A percentile compares a stretch with the other conserved stretches of the same genome.
Evolutionary conservation across 2,113 vertebrate genomes (phyloP).

Genomic region (Psittacula cyanocephala): DNA sequence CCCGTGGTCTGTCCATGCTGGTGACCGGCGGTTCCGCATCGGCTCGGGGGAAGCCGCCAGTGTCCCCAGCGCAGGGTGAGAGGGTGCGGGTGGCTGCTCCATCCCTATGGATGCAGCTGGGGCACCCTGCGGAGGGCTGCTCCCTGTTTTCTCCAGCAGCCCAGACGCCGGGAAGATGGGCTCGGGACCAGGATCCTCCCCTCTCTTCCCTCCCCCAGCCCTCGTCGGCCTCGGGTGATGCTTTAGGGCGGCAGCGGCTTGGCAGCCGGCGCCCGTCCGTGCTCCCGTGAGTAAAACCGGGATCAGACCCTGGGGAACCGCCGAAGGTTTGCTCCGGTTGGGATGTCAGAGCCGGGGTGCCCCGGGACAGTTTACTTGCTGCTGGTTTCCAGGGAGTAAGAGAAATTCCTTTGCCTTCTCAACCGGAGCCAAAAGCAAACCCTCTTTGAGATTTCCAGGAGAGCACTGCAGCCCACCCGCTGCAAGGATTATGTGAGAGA

Average conservation of each 20-base stretch:
- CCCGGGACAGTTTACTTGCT: rapidly evolving
- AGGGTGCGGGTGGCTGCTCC: rapidly evolving
- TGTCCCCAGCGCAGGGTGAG: rapidly evolving
- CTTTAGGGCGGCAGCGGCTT: rapidly evolving
- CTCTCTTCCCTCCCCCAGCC: rapidly evolving
- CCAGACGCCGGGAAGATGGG: rapidly evolving
- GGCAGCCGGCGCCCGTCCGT: rapidly evolving
- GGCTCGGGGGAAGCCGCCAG: rapidly evolving
- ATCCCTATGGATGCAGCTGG: rapidly evolving
- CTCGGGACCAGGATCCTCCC: neutral
- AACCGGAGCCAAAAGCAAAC: neutral
- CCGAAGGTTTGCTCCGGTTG: rapidly evolving
- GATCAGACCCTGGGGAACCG: rapidly evolving
- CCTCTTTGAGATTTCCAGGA: rapidly evolving
- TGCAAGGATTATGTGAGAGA: rapidly evolving
- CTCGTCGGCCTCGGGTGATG: rapidly evolving
- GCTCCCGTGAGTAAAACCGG: rapidly evolving
- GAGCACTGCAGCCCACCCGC: rapidly evolving
- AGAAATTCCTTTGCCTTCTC: neutral
- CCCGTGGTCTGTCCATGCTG: rapidly evolving
- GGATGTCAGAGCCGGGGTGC: rapidly evolving
- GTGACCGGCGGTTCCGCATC: neutral
- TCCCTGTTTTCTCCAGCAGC: neutral
- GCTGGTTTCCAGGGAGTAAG: rapidly evolving
- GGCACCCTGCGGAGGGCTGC: too few relatives aligned